These are phyloP conservation scores for Spialia ferax DNA, from an alignment of 2,888 invertebrate species.

Conservation along the genomic window DNA sequence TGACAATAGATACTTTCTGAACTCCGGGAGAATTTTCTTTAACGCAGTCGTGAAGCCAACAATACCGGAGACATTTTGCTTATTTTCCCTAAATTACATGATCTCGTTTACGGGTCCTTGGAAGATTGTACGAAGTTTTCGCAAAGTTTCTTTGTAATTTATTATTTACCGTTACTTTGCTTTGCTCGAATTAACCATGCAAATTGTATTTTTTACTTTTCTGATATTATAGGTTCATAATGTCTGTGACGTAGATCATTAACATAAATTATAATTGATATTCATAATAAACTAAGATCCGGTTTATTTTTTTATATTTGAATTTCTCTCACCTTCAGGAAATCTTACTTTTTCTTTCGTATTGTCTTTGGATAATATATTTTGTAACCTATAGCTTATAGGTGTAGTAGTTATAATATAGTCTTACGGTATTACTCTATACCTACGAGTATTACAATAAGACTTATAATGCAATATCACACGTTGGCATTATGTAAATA, in stretches of 20 bases:
- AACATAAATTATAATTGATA: no score
- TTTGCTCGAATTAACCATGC: constrained; percentile 67
- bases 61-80: constrained; percentile 79
- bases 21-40: constrained; percentile 53
- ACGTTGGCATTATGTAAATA: no score
- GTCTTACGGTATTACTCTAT: no score
- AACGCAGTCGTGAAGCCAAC: constrained; percentile 71
- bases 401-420: no score
- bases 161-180: constrained; percentile 80
- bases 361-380: no score
- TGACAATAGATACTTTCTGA: neutral
- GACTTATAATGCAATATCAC: no score
- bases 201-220: constrained; percentile 47
- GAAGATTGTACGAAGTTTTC: constrained; percentile 81
- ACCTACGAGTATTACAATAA: no score
- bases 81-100: constrained; percentile 83
- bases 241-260: neutral
- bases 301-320: no score
- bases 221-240: neutral
- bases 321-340: no score
- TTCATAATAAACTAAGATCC: no score
- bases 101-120: constrained; percentile 81
- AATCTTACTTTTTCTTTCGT: no score
- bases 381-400: no score
- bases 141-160: constrained; percentile 81